A percentile compares a stretch with the other conserved stretches of the same genome.
Conservation (phyloP, 2,113 vertebrate species). For the Potamarius usumacintae region DNA sequence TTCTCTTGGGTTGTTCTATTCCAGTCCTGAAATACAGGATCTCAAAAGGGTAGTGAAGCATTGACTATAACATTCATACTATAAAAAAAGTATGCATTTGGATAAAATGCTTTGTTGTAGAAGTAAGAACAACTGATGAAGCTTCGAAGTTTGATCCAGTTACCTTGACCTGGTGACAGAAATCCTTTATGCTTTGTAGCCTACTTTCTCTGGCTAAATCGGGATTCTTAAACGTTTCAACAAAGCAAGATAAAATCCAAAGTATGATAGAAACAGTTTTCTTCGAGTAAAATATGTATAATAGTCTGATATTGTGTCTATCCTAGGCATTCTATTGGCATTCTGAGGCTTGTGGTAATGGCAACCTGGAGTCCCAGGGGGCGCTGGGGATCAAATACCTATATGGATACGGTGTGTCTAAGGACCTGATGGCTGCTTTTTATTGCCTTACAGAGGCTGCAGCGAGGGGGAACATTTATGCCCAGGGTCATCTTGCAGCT, state of each 20-base stretch:
- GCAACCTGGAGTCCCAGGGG: constrained; percentile 80
- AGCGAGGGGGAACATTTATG: constrained; percentile 74
- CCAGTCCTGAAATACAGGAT: constrained; percentile 66
- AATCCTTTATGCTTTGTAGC: not conserved
- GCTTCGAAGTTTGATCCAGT: not conserved
- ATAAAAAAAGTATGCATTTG: not conserved
- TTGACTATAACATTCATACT: not conserved
- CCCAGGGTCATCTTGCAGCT: constrained; percentile 76
- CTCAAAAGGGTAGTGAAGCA: constrained; percentile 72
- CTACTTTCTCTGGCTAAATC: not conserved
- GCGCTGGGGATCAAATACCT: constrained; percentile 80
- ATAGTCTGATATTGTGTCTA: constrained; percentile 5
- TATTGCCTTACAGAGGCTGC: constrained; percentile 73
- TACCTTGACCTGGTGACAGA: not conserved
- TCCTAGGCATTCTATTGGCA: constrained; percentile 83
- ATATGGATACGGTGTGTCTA: constrained; percentile 69
- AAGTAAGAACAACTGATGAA: not conserved
- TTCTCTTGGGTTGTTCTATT: constrained; percentile 78
- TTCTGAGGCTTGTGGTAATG: constrained; percentile 80
- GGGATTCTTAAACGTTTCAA: not conserved
- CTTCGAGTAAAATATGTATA: not conserved
- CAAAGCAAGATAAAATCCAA: not conserved
- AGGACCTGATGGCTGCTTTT: constrained; percentile 67
- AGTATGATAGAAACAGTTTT: not conserved
- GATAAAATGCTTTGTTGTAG: not conserved